A percentile compares a stretch with the other conserved stretches of the same genome.
phyloP scores from a whole-genome alignment of 2,797 vertebrate species.

The Anomalospiza imberbis region DNA sequence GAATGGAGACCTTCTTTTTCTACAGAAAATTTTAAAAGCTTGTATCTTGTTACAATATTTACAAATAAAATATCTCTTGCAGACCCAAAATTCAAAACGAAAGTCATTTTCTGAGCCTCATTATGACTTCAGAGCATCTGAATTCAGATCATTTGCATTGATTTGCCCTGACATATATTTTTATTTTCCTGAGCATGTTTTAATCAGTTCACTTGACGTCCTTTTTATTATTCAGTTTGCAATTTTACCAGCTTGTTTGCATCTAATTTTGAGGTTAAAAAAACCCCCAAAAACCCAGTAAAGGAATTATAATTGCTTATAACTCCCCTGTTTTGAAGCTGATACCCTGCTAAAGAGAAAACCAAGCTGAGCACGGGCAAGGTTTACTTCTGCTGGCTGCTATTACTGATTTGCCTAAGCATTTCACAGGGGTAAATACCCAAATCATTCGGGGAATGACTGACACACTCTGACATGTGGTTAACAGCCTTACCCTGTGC shows the following conservation, averaged over 20 bases:
- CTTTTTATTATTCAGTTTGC: background rate
- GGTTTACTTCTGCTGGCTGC: constrained; percentile 12
- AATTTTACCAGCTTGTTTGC: background rate
- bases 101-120: background rate
- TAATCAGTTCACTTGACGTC: background rate
- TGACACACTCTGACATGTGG: constrained; percentile 47
- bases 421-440: constrained; percentile 41
- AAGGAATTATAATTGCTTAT: background rate
- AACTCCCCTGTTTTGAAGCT: background rate
- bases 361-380: background rate
- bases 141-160: background rate
- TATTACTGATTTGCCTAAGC: constrained; percentile 57
- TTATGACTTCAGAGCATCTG: background rate
- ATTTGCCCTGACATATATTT: background rate
- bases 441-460: background rate
- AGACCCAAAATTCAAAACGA: background rate
- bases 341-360: background rate
- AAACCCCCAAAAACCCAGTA: background rate
- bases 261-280: background rate
- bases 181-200: constrained; percentile 7
- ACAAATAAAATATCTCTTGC: background rate
- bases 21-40: background rate
- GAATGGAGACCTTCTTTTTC: background rate
- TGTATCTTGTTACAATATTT: background rate
- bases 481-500: constrained; percentile 29